Percentiles rank a stretch among this genome's conserved stretches.
phyloP scores from a whole-genome alignment of 2,797 vertebrate genomes.

The Sparus aurata region DNA sequence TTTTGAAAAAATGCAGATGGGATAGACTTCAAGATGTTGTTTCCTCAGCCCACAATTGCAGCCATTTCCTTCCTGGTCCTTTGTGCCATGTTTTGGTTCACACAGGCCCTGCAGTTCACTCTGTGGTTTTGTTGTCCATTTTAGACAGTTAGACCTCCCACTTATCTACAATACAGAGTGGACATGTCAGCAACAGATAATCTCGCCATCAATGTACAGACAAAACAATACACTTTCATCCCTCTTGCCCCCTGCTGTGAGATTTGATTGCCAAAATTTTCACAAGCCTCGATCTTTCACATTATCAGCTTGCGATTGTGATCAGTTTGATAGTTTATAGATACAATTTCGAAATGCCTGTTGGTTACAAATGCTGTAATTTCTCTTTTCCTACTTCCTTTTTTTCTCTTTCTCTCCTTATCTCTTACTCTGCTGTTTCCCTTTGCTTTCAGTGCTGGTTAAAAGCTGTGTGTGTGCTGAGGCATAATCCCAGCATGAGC shows the following conservation, averaged over 20 bases:
- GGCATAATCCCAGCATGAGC: constrained; percentile 83
- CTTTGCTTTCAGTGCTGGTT: constrained; percentile 81
- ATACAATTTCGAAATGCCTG: not conserved
- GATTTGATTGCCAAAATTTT: constrained; percentile 45
- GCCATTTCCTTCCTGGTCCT: constrained; percentile 49
- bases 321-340: constrained; percentile 13
- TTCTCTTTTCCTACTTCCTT: not conserved
- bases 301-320: constrained; percentile 5
- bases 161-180: constrained; percentile 33
- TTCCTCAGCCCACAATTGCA: constrained; percentile 51
- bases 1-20: constrained; percentile 62
- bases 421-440: not conserved
- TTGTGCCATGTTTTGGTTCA: constrained; percentile 63
- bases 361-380: constrained; percentile 5
- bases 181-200: constrained; percentile 46
- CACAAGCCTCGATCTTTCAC: constrained; percentile 9
- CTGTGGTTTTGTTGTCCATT: constrained; percentile 55
- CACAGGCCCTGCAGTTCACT: constrained; percentile 53
- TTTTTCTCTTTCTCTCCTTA: not conserved
- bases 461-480: constrained; percentile 92
- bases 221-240: constrained; percentile 63
- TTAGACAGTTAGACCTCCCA: constrained; percentile 58
- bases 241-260: constrained; percentile 3
- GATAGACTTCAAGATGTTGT: constrained; percentile 49
- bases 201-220: constrained; percentile 66